These are phyloP conservation scores for Rotaria socialis DNA, from an alignment of 2,888 invertebrate species.

Conservation along the genomic window DNA sequence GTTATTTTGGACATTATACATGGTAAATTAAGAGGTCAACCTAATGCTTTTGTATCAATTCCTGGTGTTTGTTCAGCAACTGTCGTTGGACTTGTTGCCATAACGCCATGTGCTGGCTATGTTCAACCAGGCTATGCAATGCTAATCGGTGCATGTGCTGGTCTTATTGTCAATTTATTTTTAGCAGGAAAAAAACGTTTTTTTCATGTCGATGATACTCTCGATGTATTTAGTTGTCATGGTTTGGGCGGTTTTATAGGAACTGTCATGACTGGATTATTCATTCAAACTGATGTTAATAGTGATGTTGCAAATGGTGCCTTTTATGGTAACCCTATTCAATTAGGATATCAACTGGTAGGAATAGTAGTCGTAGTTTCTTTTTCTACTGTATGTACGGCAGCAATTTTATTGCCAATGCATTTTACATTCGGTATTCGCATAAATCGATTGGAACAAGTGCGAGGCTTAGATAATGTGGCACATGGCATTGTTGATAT, in stretches of 20 bases:
- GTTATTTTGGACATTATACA: not conserved
- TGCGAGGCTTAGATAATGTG: slow-evolving; percentile 10
- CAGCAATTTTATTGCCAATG: not conserved
- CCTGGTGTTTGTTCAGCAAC: slow-evolving; percentile 20
- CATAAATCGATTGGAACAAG: not conserved
- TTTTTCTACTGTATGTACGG: not conserved
- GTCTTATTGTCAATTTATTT: not conserved
- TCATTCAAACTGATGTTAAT: not conserved
- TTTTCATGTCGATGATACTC: not conserved
- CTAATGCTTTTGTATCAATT: not conserved
- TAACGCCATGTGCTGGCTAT: not conserved
- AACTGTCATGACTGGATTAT: not conserved
- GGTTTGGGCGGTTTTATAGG: not conserved
- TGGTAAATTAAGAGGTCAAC: not conserved
- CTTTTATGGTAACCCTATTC: not conserved
- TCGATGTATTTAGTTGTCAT: slow-evolving; percentile 21
- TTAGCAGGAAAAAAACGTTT: not conserved
- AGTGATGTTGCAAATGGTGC: not conserved
- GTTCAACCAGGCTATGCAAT: slow-evolving; percentile 10
- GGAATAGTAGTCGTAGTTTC: not conserved
- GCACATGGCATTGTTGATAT: not conserved
- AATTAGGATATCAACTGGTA: not conserved
- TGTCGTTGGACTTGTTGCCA: not conserved
- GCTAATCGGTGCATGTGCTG: not conserved
- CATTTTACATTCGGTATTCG: not conserved